Base-by-base conservation (phyloP, 1,140 invertebrate species). In the Euglossa dilemma region DNA sequence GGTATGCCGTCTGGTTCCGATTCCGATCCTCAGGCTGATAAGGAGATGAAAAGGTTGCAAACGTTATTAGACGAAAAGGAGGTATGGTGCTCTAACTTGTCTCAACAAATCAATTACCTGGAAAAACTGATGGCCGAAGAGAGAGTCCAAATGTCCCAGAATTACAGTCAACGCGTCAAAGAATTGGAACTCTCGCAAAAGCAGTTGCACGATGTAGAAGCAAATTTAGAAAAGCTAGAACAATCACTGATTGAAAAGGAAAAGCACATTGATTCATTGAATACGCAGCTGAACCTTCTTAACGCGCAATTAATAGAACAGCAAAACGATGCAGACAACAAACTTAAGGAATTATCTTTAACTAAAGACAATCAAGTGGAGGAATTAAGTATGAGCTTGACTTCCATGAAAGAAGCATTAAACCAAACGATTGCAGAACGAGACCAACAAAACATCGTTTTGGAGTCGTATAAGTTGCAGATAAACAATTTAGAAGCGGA, bases 401-500 rank as follows among this genome's bases (percentile, higher is more conserved):
- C 16, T 52, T 47, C 28, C 28, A 73, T 80, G 23, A 87, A 85
- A 43, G 78, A 80, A 14, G 47, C 28, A 11, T 16, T 85, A 4
- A n/a, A 74, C 0, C 47, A n/a, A 25, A 25, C 66, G 16, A 47
- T 28, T 6, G 14, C 4, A 0, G 64, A 85, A 23, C 70, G 71
- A 23, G 74, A 88, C 12, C 67, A 85, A n/a, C 83, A 71, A 54
- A 36, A 28, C 2, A 7, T 16, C 8, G 14, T 59, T 7, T 47
- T 85, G 16, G 89, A 91, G 14, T 75, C 75, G 0, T 87, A 78
- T 52, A 89, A 83, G 45, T 56, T 50, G 8, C 85, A 85, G 50
- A 86, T 93, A 50, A 57, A 50, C 18, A 88, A 89, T 59, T 75
- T 93, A 25, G 87, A 91, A 64, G 70, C 71, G 8, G 90, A 92